Base-by-base conservation (phyloP, 2,113 vertebrate genomes). In the Microcebus jonahi region DNA sequence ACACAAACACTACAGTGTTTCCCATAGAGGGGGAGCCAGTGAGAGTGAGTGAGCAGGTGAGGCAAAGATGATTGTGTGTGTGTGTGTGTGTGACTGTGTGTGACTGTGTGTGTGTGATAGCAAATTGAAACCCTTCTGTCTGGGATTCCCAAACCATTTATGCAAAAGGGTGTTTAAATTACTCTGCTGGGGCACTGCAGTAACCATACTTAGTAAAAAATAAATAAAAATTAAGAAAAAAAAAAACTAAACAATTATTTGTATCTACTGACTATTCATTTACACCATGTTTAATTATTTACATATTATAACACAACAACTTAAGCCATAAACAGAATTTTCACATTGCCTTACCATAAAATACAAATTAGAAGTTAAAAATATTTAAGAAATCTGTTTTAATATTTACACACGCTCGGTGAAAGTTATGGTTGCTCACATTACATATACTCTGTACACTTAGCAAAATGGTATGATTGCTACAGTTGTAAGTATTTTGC, bases 351-450 rank as follows among this genome's bases (percentile, higher is more conserved):
- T 99, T 99, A 99, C 98, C 98, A 97, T 99, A 99, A 98, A 99
- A 98, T 99, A 99, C 98, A 99, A 99, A 99, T 99, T 98, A 99
- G 96, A 98, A 99, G 98, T 99, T 99, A 99, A 99, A 99, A 99
- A 99, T 99, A 98, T 99, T 98, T 99, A 99, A 99, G 99, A 99
- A 99, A 99, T 98, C 97, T 98, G 98, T 98, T 96, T 95, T 98
- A 98, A 92, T 99, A 99, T 99, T 99, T 99, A 99, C 99, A 99
- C 96, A 97, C 85, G 93, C 98, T 98, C 97, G 97, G 96, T 98
- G 98, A 98, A 98, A 98, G 97, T 98, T 86, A 98, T 98, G 98
- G 97, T 98, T 98, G 98, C 98, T 98, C 98, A 99, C 98, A 98
- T 97, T 95, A 90, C 98, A 98, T 98, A 97, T 98, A 96, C 96